Base-by-base conservation (phyloP, 2,797 vertebrate genomes). In the Hippopotamyrus pictus region DNA sequence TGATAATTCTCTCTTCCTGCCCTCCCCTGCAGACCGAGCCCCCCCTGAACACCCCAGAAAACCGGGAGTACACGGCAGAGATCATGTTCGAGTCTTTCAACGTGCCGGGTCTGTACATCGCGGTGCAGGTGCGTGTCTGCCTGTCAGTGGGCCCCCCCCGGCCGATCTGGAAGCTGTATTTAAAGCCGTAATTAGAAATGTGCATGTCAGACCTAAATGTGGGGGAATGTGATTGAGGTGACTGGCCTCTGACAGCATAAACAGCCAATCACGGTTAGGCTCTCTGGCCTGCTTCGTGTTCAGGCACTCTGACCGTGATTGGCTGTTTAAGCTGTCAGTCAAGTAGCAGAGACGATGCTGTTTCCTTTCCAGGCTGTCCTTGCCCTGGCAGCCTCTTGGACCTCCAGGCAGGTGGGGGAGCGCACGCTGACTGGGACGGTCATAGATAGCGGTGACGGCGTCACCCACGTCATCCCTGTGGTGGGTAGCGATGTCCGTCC, bases 351-450 rank as follows among this genome's bases (percentile, higher is more conserved):
- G 29, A 41, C 19, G 5, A 37, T 41, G 5, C 33, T 1, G 1
- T 88, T 73, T 25, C 12, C 44, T 54, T 37, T 0, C 69, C 91
- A 96, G 95, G 98, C 96, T 48, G 96, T 99, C 91, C 96, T 99
- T 95, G 98, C 98, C 89, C 96, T 99, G 95, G 98, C 98, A 89
- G 98, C 98, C 37, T 99, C 98, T 65, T 99, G 98, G 98, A 99
- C 98, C 9, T 99, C 98, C 90, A 94, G 97, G 91, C 98, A 98
- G 94, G 97, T 99, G 69, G 98, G 98, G 88, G 97, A 99, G 90
- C 94, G 98, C 88, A 99, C 98, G 0, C 95, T 99, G 94, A 99
- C 98, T 0, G 98, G 98, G 59, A 98, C 97, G 0, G 98, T 99
- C 90, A 99, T 99, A 90, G 98, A 99, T 96, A 99, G 98, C 41